These are phyloP conservation scores for Monopis laevigella DNA, from an alignment of 2,888 invertebrate genomes.

Conservation along the genomic window DNA sequence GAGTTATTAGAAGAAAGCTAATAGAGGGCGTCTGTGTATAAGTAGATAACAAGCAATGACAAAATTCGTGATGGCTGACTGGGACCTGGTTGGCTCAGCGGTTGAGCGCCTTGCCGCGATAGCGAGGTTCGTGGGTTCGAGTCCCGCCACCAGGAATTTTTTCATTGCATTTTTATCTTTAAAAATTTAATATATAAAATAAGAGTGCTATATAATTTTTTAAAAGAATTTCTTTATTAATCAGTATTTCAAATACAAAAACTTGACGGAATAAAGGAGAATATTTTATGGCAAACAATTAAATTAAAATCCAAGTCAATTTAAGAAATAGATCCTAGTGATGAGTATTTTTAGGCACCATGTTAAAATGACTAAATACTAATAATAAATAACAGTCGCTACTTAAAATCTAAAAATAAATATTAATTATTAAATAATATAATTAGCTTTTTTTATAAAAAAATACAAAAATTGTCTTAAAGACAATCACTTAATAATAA, in stretches of 20 bases:
- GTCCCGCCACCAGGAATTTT: too few species aligned
- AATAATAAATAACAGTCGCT: slow-evolving; percentile 16
- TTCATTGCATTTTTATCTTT: too few species aligned
- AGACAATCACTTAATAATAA: slow-evolving; percentile 10
- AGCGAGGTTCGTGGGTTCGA: too few species aligned
- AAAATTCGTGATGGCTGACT: too few species aligned
- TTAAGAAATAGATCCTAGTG: not conserved
- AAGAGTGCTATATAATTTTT: too few species aligned
- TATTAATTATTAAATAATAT: slow-evolving; percentile 18
- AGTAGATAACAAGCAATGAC: too few species aligned
- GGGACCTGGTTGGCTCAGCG: too few species aligned
- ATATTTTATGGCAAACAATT: not conserved
- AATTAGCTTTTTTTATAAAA: slow-evolving; percentile 17
- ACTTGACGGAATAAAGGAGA: slow-evolving; percentile 2
- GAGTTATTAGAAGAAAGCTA: too few species aligned
- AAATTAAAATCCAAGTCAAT: slow-evolving; percentile 2
- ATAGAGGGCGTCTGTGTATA: too few species aligned
- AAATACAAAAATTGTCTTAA: slow-evolving; percentile 18
- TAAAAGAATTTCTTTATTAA: slow-evolving; percentile 5
- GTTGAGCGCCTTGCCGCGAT: too few species aligned
- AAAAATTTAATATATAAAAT: too few species aligned
- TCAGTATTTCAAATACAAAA: not conserved
- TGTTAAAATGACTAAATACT: slow-evolving; percentile 10
- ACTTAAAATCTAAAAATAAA: slow-evolving; percentile 21
- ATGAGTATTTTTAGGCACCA: slow-evolving; percentile 13